phyloP scores from a whole-genome alignment of 2,113 vertebrate species.

The Lates calcarifer region DNA sequence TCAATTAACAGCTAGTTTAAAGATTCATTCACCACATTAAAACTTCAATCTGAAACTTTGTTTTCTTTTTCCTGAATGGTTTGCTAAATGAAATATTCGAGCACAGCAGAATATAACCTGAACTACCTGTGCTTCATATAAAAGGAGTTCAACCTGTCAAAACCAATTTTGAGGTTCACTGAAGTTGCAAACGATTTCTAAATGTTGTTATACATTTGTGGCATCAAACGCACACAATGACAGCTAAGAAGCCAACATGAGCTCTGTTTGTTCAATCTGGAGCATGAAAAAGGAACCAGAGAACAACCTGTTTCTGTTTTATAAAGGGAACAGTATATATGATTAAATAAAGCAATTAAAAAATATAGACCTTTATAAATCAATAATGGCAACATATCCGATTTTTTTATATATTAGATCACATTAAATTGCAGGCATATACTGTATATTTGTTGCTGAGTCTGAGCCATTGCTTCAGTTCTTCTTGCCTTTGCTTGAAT shows the following conservation, averaged over 20 bases:
- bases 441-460: not conserved
- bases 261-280: not conserved
- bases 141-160: slow-evolving; percentile 4
- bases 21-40: not conserved
- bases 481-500: not conserved
- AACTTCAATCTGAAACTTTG: not conserved
- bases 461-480: not conserved
- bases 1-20: not conserved
- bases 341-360: not conserved
- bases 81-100: not conserved
- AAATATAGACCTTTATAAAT: not conserved
- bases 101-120: not conserved
- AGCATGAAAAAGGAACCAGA: not conserved
- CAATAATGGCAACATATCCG: not conserved
- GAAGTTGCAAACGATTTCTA: slow-evolving; percentile 9
- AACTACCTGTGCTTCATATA: not conserved
- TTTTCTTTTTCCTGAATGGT: not conserved
- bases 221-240: not conserved
- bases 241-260: not conserved
- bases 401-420: not conserved
- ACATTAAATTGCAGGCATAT: not conserved
- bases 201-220: not conserved
- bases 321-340: not conserved
- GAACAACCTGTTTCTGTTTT: not conserved
- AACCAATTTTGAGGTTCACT: not conserved